Conservation (phyloP, 2,797 vertebrate genomes). For the Anabacerthia variegaticeps region DNA sequence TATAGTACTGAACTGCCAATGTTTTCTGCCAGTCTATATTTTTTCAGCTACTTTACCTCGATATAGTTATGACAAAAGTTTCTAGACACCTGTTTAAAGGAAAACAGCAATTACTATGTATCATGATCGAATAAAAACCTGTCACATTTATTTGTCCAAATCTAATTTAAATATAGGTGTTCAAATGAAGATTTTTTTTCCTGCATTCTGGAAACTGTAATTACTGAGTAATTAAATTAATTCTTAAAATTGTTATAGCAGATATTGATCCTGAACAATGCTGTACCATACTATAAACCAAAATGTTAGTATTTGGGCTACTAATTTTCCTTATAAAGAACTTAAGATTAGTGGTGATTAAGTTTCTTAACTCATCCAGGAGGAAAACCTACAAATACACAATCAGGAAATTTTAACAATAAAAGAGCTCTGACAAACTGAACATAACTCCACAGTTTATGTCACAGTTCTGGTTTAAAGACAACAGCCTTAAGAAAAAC, state of each 20-base stretch:
- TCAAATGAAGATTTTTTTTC: neutral
- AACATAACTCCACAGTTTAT: neutral
- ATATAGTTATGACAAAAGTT: neutral
- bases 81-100: neutral
- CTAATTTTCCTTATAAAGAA: neutral
- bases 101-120: neutral
- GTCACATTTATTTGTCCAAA: neutral
- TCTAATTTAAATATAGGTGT: neutral
- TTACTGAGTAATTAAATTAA: neutral
- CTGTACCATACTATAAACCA: neutral
- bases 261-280: neutral
- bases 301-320: neutral
- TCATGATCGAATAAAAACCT: neutral
- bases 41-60: constrained; percentile 21
- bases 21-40: neutral
- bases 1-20: neutral
- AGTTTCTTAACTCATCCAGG: neutral
- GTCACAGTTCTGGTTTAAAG: neutral
- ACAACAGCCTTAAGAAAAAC: neutral
- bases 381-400: neutral
- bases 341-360: neutral
- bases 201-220: neutral
- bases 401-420: neutral
- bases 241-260: neutral
- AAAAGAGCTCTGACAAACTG: neutral